Base-by-base conservation (phyloP, 2,888 invertebrate species). In the Pediacus dermestoides region DNA sequence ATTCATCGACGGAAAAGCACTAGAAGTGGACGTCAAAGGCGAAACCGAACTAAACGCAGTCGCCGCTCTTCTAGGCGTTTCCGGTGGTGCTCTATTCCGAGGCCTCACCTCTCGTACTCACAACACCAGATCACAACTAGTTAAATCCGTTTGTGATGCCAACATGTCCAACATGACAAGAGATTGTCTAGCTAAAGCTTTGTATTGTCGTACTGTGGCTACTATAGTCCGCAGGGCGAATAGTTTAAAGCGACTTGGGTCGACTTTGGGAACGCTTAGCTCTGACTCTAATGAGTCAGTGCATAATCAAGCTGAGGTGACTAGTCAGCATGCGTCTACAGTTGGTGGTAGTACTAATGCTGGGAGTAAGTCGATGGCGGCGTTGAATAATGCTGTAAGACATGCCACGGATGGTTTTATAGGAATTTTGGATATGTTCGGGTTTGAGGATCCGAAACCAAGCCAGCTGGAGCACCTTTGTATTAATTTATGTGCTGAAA, bases 401-500 rank as follows among this genome's bases (percentile, higher is more conserved):
- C 91, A 91, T 72, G 91, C 91, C 18, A 92, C 92, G 1, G 92
- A 93, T 68, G 93, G 93, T 6, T 93, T 93, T 70, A 93, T 95
- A 51, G 93, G 93, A 26, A 92, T 95, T 60, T 74, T 95, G 37
- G 94, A 95, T 68, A 92, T 95, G 92, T 94, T 94, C 71, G 94
- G 94, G 3, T 94, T 94, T 71, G 93, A 94, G 73, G 90, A 91
- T 66, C 88, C 88, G 16, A 85, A 87, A 70, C 89, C 89, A 1
- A 85, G 88, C 57, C 88, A 89, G 52, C 74, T 95, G 54, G 94
- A 95, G 68, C 94, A 94, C 67, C 74, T 95, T 42, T 94, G 94
- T 72, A 91, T 92, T 58, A 95, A 95, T 72, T 74, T 95, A 44
- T 93, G 93, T 70, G 92, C 94, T 1, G 95, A 95, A 73, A 93